phyloP scores from a whole-genome alignment of 2,888 invertebrate genomes.

The Spisula subtruncata region DNA sequence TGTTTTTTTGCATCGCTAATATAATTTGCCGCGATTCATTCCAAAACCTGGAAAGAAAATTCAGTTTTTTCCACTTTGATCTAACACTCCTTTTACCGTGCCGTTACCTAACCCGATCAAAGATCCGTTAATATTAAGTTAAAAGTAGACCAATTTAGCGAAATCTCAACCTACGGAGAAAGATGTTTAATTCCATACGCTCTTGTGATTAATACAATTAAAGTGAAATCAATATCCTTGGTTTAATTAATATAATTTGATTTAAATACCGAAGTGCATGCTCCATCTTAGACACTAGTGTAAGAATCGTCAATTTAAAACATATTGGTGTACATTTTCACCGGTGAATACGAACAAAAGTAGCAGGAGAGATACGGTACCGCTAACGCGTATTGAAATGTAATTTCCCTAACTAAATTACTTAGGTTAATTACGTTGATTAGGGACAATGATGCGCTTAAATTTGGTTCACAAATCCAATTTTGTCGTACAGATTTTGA shows the following conservation, averaged over 20 bases:
- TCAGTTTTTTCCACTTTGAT: constrained; percentile 21
- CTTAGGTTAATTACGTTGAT: constrained; percentile 71
- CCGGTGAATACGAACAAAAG: constrained; percentile 43
- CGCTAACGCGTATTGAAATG: constrained; percentile 70
- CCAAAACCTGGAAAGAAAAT: not conserved
- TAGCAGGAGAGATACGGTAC: constrained; percentile 55
- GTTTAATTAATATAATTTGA: constrained; percentile 69
- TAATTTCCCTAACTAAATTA: constrained; percentile 72
- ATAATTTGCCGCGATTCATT: constrained; percentile 27
- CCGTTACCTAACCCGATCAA: constrained; percentile 30
- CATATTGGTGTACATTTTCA: constrained; percentile 56
- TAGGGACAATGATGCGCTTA: constrained; percentile 71
- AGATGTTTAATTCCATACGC: constrained; percentile 54
- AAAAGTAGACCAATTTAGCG: constrained; percentile 55
- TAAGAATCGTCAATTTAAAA: constrained; percentile 58
- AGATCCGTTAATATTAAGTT: constrained; percentile 45
- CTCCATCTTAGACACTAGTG: constrained; percentile 47
- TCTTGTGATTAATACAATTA: constrained; percentile 61
- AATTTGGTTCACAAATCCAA: constrained; percentile 72
- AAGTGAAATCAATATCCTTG: constrained; percentile 68
- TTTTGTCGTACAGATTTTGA: constrained; percentile 73
- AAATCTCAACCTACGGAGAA: constrained; percentile 56
- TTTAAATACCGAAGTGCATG: constrained; percentile 53
- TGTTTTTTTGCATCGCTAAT: constrained; percentile 20
- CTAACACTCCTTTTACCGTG: not conserved